phyloP scores from a whole-genome alignment of 2,888 invertebrate genomes.

The Crocallis elinguaria region DNA sequence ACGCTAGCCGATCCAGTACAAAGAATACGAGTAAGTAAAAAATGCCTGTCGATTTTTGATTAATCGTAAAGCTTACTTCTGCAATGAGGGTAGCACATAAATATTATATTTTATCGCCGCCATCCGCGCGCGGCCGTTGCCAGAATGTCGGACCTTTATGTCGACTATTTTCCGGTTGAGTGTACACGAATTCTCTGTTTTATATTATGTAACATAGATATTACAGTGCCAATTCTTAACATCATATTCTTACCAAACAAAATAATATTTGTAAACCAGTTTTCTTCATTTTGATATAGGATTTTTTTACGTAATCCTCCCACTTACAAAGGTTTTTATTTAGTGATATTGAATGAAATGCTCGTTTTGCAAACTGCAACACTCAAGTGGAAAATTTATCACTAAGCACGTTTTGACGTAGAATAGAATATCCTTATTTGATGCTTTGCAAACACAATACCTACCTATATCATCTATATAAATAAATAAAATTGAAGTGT shows the following conservation, averaged over 20 bases:
- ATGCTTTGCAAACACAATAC: too few species aligned
- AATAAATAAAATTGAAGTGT: too few species aligned
- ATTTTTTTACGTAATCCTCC: too few species aligned
- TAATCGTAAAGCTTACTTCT: conserved; percentile 7
- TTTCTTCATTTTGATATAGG: neutral
- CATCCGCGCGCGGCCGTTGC: conserved; percentile 64
- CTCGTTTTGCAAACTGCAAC: too few species aligned
- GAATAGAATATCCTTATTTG: too few species aligned
- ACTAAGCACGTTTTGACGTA: too few species aligned
- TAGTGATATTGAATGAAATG: too few species aligned
- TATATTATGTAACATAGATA: conserved; percentile 67
- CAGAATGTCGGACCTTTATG: conserved; percentile 78
- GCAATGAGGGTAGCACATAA: conserved; percentile 24
- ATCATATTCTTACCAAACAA: conserved; percentile 38
- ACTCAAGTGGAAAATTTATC: too few species aligned
- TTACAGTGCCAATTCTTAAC: conserved; percentile 65
- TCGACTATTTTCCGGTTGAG: conserved; percentile 80
- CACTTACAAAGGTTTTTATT: too few species aligned
- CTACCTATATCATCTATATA: too few species aligned
- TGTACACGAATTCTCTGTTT: conserved; percentile 74
- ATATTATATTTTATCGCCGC: conserved; percentile 68
- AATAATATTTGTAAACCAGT: neutral
- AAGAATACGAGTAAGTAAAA: neutral
- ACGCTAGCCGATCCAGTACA: neutral
- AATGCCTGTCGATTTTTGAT: conserved; percentile 10